A percentile compares a stretch with the other conserved stretches of the same genome.
Evolutionary conservation across 2,797 vertebrate genomes (phyloP).

Genomic region (Enteromius viviparus): DNA sequence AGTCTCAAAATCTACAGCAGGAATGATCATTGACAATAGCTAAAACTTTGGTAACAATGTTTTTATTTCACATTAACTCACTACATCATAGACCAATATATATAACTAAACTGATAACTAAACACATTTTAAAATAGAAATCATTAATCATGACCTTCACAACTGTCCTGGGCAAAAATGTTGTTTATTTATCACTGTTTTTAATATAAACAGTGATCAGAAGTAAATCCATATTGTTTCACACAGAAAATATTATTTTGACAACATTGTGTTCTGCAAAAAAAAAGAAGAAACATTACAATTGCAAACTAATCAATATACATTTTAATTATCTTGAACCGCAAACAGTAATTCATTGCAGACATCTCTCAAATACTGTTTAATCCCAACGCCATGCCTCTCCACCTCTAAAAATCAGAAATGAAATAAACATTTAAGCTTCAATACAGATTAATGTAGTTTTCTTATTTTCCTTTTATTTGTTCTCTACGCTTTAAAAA

Average conservation of each 20-base stretch:
- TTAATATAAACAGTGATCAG: too few relatives aligned
- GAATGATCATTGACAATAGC: too few relatives aligned
- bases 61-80: too few relatives aligned
- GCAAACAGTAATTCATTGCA: not conserved
- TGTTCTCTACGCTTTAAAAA: not conserved
- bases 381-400: not conserved
- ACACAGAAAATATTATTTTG: not conserved
- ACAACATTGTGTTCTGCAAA: too few relatives aligned
- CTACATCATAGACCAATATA: too few relatives aligned
- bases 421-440: not conserved
- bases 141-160: not conserved
- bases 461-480: slow-evolving; percentile 6
- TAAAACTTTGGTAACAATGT: too few relatives aligned
- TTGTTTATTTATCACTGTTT: not conserved
- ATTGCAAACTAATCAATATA: not conserved
- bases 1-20: too few relatives aligned
- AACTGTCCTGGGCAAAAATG: not conserved
- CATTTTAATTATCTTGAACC: not conserved
- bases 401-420: not conserved
- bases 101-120: too few relatives aligned
- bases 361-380: not conserved
- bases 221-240: too few relatives aligned
- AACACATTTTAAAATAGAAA: not conserved
- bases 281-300: not conserved
- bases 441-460: too few relatives aligned